These are phyloP conservation scores for Protodeltote pygarga DNA, from an alignment of 2,888 invertebrate genomes.

Conservation along the genomic window DNA sequence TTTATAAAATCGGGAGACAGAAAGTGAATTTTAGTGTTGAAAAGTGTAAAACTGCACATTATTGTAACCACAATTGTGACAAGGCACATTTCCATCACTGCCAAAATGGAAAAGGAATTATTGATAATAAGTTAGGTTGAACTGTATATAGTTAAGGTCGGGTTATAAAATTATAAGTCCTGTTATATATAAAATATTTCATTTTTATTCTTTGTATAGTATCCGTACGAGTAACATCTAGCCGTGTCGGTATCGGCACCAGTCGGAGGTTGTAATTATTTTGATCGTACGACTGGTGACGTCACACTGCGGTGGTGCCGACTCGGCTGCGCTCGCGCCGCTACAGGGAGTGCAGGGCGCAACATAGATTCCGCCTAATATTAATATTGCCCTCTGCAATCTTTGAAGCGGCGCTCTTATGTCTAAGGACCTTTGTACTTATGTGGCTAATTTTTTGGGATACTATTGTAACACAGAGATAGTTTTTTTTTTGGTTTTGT, in stretches of 20 bases:
- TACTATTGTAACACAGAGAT: conserved; percentile 76
- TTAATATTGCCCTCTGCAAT: conserved; percentile 82
- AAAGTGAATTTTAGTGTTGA: conserved; percentile 60
- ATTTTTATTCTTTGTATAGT: conserved; percentile 80
- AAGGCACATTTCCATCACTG: conserved; percentile 88
- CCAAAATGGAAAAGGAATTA: conserved; percentile 75
- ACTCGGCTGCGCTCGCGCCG: conserved; percentile 61
- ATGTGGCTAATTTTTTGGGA: conserved; percentile 77
- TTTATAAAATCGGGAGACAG: conserved; percentile 79
- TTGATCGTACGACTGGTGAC: conserved; percentile 46
- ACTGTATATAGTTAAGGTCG: conserved; percentile 83
- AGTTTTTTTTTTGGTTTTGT: conserved; percentile 85
- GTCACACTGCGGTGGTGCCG: conserved; percentile 27
- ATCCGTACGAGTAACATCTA: conserved; percentile 79
- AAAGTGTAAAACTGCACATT: conserved; percentile 67
- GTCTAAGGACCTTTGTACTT: conserved; percentile 78
- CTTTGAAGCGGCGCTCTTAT: conserved; percentile 77
- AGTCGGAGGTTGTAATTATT: conserved; percentile 49
- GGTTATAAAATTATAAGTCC: conserved; percentile 77
- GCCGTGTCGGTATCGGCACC: conserved; percentile 58
- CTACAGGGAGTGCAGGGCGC: conserved; percentile 81
- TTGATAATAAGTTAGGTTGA: conserved; percentile 65
- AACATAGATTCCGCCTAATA: conserved; percentile 85
- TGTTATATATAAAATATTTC: conserved; percentile 84
- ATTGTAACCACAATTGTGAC: conserved; percentile 66